phyloP scores from a whole-genome alignment of 1,140 invertebrate species.

The Halesus radiatus region DNA sequence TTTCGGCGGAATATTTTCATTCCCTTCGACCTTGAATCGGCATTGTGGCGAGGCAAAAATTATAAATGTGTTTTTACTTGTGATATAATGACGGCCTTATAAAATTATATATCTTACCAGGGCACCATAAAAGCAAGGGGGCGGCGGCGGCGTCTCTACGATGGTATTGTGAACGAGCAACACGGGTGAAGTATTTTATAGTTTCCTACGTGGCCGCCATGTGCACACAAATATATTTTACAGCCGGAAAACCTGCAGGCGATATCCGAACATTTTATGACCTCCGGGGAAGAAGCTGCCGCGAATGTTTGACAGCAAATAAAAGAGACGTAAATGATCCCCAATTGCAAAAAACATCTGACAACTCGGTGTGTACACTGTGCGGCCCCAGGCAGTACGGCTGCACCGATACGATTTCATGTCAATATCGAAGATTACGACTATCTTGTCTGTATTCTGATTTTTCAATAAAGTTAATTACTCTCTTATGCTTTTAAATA shows the following conservation, averaged over 20 bases:
- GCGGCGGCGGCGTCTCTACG: slow-evolving; percentile 1
- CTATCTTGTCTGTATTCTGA: no score
- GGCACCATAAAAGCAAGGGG: slow-evolving; percentile 41
- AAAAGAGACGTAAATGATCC: slow-evolving; percentile 46
- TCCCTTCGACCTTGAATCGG: slow-evolving; percentile 3
- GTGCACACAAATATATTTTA: slow-evolving; percentile 18
- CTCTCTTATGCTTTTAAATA: no score
- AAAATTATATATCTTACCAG: slow-evolving; percentile 42
- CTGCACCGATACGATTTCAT: background rate
- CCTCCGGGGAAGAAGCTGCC: slow-evolving; percentile 19
- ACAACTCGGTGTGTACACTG: background rate
- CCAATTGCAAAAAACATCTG: background rate
- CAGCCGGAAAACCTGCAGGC: slow-evolving; percentile 38
- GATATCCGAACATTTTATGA: slow-evolving; percentile 42
- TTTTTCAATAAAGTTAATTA: no score
- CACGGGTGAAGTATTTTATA: slow-evolving; percentile 30
- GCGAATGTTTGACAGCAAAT: slow-evolving; percentile 46
- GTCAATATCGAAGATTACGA: no score
- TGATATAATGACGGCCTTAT: slow-evolving; percentile 24
- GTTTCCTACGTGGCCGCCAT: slow-evolving; percentile 22
- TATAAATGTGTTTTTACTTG: background rate
- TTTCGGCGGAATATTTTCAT: background rate
- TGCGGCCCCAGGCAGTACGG: no score
- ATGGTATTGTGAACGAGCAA: background rate
- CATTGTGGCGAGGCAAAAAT: slow-evolving; percentile 3